Percentiles rank a stretch among this genome's conserved stretches.
Evolutionary conservation across 2,888 invertebrate species (phyloP).

Genomic region (Noctua janthe): DNA sequence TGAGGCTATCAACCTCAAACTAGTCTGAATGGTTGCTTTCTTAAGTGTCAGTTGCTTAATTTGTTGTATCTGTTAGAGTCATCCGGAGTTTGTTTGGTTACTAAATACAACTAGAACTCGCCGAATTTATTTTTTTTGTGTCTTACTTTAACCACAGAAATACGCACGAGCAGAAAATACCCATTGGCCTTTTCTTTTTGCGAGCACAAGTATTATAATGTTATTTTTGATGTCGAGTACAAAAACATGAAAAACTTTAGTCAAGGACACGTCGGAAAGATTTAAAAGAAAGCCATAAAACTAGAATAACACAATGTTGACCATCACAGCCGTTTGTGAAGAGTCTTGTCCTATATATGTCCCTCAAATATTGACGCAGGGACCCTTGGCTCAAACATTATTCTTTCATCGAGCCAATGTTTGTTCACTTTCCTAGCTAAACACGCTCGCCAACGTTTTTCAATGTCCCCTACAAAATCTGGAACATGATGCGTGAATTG

Average conservation of each 20-base stretch:
- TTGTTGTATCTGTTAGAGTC: too few relatives aligned
- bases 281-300: constrained; percentile 48
- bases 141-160: not conserved
- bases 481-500: constrained; percentile 45
- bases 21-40: not conserved
- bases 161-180: not conserved
- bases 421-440: constrained; percentile 62
- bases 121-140: not conserved
- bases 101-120: not conserved
- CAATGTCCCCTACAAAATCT: constrained; percentile 42
- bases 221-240: not conserved
- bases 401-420: constrained; percentile 63
- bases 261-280: constrained; percentile 8
- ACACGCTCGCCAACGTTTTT: constrained; percentile 55
- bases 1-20: not conserved
- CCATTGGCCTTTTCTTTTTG: not conserved
- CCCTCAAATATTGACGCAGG: constrained; percentile 62
- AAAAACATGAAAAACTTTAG: not conserved
- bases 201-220: not conserved
- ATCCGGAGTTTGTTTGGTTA: not conserved
- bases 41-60: not conserved
- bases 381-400: constrained; percentile 63
- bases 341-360: constrained; percentile 56
- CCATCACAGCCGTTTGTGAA: constrained; percentile 21
- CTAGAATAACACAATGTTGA: constrained; percentile 47